These are phyloP conservation scores for Stenichneumon culpator DNA, from an alignment of 2,888 invertebrate genomes.

Conservation along the genomic window DNA sequence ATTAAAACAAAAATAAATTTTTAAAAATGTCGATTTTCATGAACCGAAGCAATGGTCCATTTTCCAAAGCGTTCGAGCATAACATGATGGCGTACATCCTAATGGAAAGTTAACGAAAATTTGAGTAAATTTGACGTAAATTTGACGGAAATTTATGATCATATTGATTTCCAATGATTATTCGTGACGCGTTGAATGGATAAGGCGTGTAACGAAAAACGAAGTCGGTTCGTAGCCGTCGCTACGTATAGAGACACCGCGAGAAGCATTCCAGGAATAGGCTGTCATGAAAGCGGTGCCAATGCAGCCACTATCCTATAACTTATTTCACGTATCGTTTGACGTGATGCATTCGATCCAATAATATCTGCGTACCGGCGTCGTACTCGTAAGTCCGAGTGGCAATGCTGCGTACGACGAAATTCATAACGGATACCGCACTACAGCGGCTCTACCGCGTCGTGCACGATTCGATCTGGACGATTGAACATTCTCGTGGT, in stretches of 20 bases:
- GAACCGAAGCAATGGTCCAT: neutral
- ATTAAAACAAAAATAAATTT: neutral
- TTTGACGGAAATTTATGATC: constrained; percentile 36
- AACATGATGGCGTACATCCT: neutral
- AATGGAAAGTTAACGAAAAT: constrained; percentile 37
- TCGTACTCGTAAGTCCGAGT: constrained; percentile 56
- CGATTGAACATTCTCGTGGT: constrained; percentile 79
- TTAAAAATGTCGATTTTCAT: neutral
- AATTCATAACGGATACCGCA: constrained; percentile 78
- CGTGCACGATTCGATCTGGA: constrained; percentile 80
- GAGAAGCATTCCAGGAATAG: constrained; percentile 84
- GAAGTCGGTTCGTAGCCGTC: constrained; percentile 57
- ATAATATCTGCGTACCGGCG: constrained; percentile 82
- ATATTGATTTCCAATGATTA: constrained; percentile 51
- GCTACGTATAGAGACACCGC: constrained; percentile 69
- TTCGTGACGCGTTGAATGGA: constrained; percentile 37
- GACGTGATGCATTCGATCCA: constrained; percentile 86
- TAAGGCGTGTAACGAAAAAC: constrained; percentile 47
- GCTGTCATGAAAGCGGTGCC: constrained; percentile 85
- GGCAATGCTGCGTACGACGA: constrained; percentile 70
- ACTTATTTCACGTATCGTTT: constrained; percentile 86
- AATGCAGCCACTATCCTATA: constrained; percentile 86
- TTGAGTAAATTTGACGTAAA: constrained; percentile 29
- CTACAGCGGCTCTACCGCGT: constrained; percentile 59
- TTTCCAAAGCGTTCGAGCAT: neutral